Conservation (phyloP, 2,888 invertebrate species). For the Ptilodon capucinus region DNA sequence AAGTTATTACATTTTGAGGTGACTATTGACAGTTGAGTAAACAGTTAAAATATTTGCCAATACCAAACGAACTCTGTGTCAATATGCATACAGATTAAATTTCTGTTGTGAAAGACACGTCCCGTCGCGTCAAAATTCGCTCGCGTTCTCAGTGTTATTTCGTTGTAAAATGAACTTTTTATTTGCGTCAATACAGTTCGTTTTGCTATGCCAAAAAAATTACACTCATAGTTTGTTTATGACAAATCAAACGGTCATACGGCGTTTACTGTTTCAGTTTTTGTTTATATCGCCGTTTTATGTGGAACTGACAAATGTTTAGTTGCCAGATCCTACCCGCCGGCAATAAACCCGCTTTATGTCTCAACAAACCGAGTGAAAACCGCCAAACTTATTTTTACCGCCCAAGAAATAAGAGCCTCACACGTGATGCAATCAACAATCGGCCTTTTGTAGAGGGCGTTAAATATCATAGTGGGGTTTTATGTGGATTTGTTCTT, state of each 20-base stretch:
- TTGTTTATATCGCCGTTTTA: slow-evolving; percentile 43
- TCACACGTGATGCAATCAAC: slow-evolving; percentile 5
- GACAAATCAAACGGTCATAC: slow-evolving; percentile 28
- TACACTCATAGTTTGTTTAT: slow-evolving; percentile 17
- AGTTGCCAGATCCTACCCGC: slow-evolving; percentile 27
- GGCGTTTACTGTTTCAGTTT: slow-evolving; percentile 19
- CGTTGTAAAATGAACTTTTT: too few species aligned
- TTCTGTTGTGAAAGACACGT: too few species aligned
- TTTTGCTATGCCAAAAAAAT: too few species aligned
- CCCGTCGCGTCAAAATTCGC: too few species aligned
- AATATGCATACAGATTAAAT: too few species aligned
- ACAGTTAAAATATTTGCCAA: too few species aligned
- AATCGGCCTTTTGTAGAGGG: slow-evolving; percentile 19
- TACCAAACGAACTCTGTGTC: too few species aligned
- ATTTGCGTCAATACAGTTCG: too few species aligned
- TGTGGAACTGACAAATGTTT: slow-evolving; percentile 42
- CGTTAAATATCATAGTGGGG: slow-evolving; percentile 4
- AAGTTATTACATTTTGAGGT: too few species aligned
- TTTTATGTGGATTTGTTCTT: background rate
- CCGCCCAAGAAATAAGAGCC: slow-evolving; percentile 13
- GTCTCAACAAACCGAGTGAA: slow-evolving; percentile 29
- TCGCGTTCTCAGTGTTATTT: too few species aligned
- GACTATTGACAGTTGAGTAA: too few species aligned
- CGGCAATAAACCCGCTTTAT: slow-evolving; percentile 41
- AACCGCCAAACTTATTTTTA: slow-evolving; percentile 32